Conservation (phyloP, 1,140 invertebrate species). For the Agrilus planipennis region DNA sequence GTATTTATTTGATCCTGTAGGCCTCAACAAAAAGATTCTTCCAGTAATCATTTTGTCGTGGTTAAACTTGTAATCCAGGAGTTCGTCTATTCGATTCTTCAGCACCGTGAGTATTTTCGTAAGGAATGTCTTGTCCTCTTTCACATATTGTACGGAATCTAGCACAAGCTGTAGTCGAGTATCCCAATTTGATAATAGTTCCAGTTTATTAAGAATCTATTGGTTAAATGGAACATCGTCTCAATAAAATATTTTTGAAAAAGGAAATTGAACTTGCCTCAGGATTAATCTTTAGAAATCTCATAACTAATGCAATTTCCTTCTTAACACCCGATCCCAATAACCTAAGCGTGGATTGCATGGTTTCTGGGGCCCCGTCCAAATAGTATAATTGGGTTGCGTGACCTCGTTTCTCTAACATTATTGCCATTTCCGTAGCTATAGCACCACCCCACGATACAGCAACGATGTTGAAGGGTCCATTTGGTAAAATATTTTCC, state of each 20-base stretch:
- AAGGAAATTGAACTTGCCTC: constrained; percentile 15
- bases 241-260: not conserved
- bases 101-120: constrained; percentile 17
- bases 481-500: constrained; percentile 21
- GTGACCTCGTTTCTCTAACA: constrained; percentile 23
- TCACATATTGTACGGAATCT: constrained; percentile 12
- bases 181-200: constrained; percentile 12
- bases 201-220: constrained; percentile 19
- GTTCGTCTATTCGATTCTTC: constrained; percentile 15
- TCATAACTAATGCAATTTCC: constrained; percentile 22
- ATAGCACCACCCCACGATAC: constrained; percentile 31
- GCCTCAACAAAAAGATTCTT: constrained; percentile 21
- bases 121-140: constrained; percentile 14
- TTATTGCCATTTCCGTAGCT: constrained; percentile 28
- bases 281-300: constrained; percentile 23
- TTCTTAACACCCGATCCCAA: constrained; percentile 18
- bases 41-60: constrained; percentile 22
- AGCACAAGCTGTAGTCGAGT: constrained; percentile 15
- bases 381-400: constrained; percentile 27
- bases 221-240: constrained; percentile 1
- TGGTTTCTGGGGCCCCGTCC: constrained; percentile 29
- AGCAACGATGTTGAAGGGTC: constrained; percentile 30
- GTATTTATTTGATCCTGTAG: constrained; percentile 26
- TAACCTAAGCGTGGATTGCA: constrained; percentile 23
- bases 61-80: constrained; percentile 15